Percentiles rank a stretch among this genome's conserved stretches.
Conservation (phyloP, 1,140 invertebrate species). For the Chelonus insularis region DNA sequence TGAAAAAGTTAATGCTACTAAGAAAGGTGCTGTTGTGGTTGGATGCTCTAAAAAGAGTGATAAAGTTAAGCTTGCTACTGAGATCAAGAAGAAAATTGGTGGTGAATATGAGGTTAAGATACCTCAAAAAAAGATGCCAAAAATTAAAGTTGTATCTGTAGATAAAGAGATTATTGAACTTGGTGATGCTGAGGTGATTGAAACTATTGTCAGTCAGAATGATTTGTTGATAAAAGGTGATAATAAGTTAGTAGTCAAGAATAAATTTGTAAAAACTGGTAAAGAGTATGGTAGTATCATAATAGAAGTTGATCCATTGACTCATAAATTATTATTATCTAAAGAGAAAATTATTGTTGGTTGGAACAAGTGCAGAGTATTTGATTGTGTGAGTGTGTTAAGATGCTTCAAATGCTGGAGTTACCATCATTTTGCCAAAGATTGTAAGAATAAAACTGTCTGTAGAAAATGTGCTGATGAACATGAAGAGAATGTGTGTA, state of each 20-base stretch:
- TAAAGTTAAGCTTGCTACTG: too few species aligned
- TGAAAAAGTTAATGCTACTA: too few species aligned
- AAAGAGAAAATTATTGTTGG: not conserved
- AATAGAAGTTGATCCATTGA: too few species aligned
- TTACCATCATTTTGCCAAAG: constrained; percentile 7
- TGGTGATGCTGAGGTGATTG: not conserved
- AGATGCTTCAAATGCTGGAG: constrained; percentile 20
- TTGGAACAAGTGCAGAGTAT: constrained; percentile 9
- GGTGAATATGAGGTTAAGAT: not conserved
- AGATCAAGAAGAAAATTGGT: not conserved
- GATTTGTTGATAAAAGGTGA: too few species aligned
- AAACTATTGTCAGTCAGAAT: too few species aligned
- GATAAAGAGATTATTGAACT: not conserved
- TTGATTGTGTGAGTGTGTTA: constrained; percentile 6
- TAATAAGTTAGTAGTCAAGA: too few species aligned
- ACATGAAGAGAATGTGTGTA: constrained; percentile 5
- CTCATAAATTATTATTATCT: too few species aligned
- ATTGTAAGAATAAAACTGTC: not conserved
- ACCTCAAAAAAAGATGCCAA: too few species aligned
- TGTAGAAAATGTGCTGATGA: constrained; percentile 10
- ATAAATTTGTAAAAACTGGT: not conserved
- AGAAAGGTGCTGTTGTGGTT: too few species aligned
- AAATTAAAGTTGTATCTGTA: not conserved
- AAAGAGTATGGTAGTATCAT: too few species aligned
- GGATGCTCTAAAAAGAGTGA: too few species aligned